Evolutionary conservation across 2,113 vertebrate genomes (phyloP), one percentile per base, ranked within the genome.

Genomic region (Antennarius striatus): DNA sequence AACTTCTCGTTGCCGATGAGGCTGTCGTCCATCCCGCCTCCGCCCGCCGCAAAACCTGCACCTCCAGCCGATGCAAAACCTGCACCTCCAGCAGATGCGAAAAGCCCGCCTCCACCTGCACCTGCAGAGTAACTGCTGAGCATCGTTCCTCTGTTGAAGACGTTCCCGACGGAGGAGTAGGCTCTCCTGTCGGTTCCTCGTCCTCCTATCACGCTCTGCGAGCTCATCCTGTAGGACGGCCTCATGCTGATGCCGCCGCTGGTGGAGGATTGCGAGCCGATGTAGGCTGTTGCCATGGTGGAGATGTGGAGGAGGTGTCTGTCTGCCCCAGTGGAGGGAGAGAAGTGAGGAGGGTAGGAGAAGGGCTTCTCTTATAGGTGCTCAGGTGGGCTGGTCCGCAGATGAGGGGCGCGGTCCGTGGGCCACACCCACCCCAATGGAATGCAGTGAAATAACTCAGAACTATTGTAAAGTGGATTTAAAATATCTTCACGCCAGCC

Each of bases 1-100:
- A 82, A 77, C 89, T 94, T 94, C 81, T 91, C 88, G 47, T 91
- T 92, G 56, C 84, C 82, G 9, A 83, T 51, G 17, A 77, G 1
- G 16, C 32, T 30, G 10, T 59, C 58, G 0, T 79, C 69, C 14
- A 29, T 30, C 13, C 75, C 71, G 0, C 17, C 55, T 0, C 77
- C 57, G 3, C 8, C 22, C 50, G 2, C 48, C 48, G 15, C 14
- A 1, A n/a, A 5, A 7, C 3, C 11, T 3, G 48, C 48, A 7
- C 4, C 48, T 13, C 15, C 11, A 11, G n/a, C 50, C 17, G 22
- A 22, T 22, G 22, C 22, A 12, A 52, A 57, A 0, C 53, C 69
- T 8, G 15, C 56, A 2, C 67, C 68, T 0, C 28, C 16, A 0
- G 64, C 59, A 28, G 30, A 39, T 0, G 64, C 60, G 0, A 11